Percentiles rank a stretch among this genome's conserved stretches.
Conservation (phyloP, 2,113 vertebrate species). For the Protobothrops mucrosquamatus region DNA sequence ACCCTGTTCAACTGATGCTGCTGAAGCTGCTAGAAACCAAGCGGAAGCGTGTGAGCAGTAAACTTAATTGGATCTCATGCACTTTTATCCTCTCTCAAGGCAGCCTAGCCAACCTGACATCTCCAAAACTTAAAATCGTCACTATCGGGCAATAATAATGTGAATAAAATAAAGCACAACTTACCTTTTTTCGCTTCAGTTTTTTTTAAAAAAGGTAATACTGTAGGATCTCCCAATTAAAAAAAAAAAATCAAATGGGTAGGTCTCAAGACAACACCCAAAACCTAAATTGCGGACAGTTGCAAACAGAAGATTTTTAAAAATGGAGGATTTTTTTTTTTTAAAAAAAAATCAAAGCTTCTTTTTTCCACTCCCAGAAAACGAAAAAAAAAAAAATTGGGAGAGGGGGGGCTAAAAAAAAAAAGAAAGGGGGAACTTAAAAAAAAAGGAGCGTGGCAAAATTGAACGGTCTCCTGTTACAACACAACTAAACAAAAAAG, state of each 20-base stretch:
- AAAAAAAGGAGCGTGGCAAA: slow-evolving; percentile 54
- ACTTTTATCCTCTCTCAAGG: slow-evolving; percentile 54
- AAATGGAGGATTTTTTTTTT: neutral
- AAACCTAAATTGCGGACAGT: slow-evolving; percentile 66
- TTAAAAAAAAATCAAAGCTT: slow-evolving; percentile 40
- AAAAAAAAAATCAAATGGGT: slow-evolving; percentile 67
- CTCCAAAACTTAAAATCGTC: slow-evolving; percentile 34
- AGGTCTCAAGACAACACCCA: slow-evolving; percentile 70
- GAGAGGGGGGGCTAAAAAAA: slow-evolving; percentile 39
- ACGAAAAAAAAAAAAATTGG: slow-evolving; percentile 25
- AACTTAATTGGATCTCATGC: slow-evolving; percentile 61
- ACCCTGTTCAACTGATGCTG: slow-evolving; percentile 27
- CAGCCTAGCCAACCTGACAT: slow-evolving; percentile 34
- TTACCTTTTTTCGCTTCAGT: slow-evolving; percentile 73
- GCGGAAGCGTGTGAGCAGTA: slow-evolving; percentile 58
- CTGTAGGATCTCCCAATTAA: slow-evolving; percentile 65
- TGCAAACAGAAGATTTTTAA: slow-evolving; percentile 58
- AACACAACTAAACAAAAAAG: slow-evolving; percentile 63
- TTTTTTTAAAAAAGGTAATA: slow-evolving; percentile 62
- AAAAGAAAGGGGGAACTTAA: slow-evolving; percentile 50
- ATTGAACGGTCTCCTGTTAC: slow-evolving; percentile 48
- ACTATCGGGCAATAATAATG: neutral
- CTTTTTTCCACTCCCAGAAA: slow-evolving; percentile 57
- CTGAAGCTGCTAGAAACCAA: slow-evolving; percentile 38
- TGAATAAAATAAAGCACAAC: slow-evolving; percentile 58